Conservation (phyloP, 2,797 vertebrate species). For the Cossypha niveicapilla region DNA sequence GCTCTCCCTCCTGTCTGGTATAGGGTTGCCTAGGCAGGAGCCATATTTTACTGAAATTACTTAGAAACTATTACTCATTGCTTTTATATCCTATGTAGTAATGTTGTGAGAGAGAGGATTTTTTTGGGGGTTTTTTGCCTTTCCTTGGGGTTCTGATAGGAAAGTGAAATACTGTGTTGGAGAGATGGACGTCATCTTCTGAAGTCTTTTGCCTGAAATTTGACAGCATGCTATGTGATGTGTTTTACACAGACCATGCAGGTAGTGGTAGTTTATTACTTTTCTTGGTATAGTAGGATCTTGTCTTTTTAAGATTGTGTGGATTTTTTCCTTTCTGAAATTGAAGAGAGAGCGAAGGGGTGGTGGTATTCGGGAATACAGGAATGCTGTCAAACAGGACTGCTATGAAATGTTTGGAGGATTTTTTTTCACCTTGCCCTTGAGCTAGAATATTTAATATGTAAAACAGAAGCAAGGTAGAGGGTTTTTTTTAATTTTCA, state of each 20-base stretch:
- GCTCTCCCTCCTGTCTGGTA: neutral
- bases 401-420: neutral
- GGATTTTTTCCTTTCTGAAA: neutral
- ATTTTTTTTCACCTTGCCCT: neutral
- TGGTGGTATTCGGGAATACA: neutral
- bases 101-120: neutral
- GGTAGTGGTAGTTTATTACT: neutral
- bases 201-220: neutral
- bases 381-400: neutral
- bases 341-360: neutral
- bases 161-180: neutral
- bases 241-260: neutral
- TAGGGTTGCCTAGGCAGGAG: neutral
- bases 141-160: neutral
- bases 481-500: neutral
- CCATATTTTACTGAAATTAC: neutral
- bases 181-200: neutral
- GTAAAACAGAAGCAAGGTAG: neutral
- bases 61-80: neutral
- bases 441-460: neutral
- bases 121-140: neutral
- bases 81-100: neutral
- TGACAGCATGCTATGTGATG: neutral
- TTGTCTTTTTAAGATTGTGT: neutral
- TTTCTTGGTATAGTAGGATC: neutral